Conservation (phyloP, 2,797 vertebrate species). For the Coregonus suidteri region DNA sequence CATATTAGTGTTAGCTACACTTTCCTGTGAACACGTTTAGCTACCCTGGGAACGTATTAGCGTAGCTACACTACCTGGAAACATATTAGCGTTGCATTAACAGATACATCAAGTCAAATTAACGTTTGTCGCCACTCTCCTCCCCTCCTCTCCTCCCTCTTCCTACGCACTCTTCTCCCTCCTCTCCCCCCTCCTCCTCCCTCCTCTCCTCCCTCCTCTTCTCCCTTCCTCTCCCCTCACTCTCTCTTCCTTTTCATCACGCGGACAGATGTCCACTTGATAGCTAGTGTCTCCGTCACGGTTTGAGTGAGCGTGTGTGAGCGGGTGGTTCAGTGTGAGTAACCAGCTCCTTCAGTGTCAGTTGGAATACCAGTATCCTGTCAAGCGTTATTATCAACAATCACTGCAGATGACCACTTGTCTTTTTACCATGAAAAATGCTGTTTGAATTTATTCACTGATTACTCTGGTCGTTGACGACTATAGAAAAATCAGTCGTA, state of each 20-base stretch:
- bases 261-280: slow-evolving; percentile 67
- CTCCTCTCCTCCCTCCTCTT: slow-evolving; percentile 35
- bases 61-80: neutral
- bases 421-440: slow-evolving; percentile 33
- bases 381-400: slow-evolving; percentile 29
- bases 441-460: slow-evolving; percentile 44
- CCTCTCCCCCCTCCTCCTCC: too few relatives aligned
- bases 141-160: too few relatives aligned
- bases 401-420: slow-evolving; percentile 35
- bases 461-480: neutral
- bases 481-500: neutral
- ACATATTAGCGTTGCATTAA: slow-evolving; percentile 32
- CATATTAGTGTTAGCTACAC: slow-evolving; percentile 5
- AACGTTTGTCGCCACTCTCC: slow-evolving; percentile 29
- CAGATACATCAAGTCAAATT: slow-evolving; percentile 47
- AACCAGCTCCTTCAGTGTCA: slow-evolving; percentile 60
- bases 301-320: slow-evolving; percentile 15
- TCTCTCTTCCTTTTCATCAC: slow-evolving; percentile 46
- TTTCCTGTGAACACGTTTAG: too few relatives aligned
- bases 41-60: neutral
- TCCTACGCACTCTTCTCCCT: neutral
- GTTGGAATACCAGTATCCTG: slow-evolving; percentile 61
- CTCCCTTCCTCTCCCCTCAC: too few relatives aligned
- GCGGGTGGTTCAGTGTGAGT: slow-evolving; percentile 55
- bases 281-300: slow-evolving; percentile 47